phyloP scores from a whole-genome alignment of 2,888 invertebrate genomes.

The Andrena bicolor region DNA sequence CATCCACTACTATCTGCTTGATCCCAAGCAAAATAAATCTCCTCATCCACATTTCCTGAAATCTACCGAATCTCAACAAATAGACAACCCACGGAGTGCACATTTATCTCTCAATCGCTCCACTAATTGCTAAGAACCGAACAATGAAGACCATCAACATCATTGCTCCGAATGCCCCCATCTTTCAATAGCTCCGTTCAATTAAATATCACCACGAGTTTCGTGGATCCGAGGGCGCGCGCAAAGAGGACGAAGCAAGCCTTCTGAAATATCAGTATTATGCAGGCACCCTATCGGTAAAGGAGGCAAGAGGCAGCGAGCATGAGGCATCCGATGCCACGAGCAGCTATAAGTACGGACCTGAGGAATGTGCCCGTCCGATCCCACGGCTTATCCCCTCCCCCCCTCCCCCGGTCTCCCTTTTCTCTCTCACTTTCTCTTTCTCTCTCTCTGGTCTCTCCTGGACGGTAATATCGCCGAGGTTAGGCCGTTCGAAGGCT shows the following conservation, averaged over 20 bases:
- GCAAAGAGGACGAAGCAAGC: conserved; percentile 24
- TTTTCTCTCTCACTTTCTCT: conserved; percentile 56
- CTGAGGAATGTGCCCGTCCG: conserved; percentile 84
- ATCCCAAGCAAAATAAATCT: no score
- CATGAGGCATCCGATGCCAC: conserved; percentile 79
- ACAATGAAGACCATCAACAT: not conserved
- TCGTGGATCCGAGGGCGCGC: conserved; percentile 1
- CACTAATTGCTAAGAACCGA: not conserved
- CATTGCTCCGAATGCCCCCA: not conserved
- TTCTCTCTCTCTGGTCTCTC: conserved; percentile 47
- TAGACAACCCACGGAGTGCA: not conserved
- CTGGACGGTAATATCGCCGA: conserved; percentile 59
- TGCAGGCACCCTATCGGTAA: conserved; percentile 68
- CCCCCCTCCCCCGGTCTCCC: conserved; percentile 69
- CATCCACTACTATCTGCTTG: no score
- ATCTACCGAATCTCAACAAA: not conserved
- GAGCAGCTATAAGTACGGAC: conserved; percentile 78
- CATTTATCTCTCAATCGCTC: not conserved
- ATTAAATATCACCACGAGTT: conserved; percentile 6
- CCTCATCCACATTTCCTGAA: no score
- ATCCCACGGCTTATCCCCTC: conserved; percentile 83
- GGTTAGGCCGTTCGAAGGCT: conserved; percentile 66
- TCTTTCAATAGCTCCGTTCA: not conserved
- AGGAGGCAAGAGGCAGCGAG: conserved; percentile 61
- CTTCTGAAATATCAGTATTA: conserved; percentile 71